Evolutionary conservation across 2,888 invertebrate genomes (phyloP), one percentile per base, ranked within the genome.

Genomic region (Leptopilina drosophilae): DNA sequence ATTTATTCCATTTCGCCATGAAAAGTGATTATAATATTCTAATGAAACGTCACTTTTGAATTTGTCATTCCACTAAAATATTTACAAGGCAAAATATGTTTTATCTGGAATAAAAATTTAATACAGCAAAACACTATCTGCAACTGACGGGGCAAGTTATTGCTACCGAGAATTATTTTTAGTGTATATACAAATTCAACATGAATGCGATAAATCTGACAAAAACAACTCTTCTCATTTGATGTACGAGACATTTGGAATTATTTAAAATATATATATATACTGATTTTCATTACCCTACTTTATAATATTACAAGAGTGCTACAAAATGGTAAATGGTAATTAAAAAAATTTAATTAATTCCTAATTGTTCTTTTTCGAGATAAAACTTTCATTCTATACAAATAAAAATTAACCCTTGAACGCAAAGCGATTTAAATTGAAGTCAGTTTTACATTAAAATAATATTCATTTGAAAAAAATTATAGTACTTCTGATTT

Each of bases 81-180:
- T 69, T 53, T 69, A 8, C 49, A 49, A 53, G 49, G 14, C 14
- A 26, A 20, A 53, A 69, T 69, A 69, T 53, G 49, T 69, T 69
- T 49, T 53, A 69, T 69, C 49, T 46, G 20, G 49, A 12, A 49
- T 46, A 69, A 69, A 53, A 69, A 49, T 69, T 69, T 26, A 69
- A 69, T 69, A 26, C 7, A 26, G 67, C 67, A 26, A 46, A 15
- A 33, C 67, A 15, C 46, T 49, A 46, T 49, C 67, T 69, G 67
- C 20, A 69, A 11, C 15, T 69, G 67, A 69, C 67, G 46, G 67
- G 67, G 3, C 11, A 69, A 53, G 67, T 69, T 69, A 69, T 69
- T 69, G 20, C 67, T 15, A 46, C 49, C 49, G 49, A 49, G 67
- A 49, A 69, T 69, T 69, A 69, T 69, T 69, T 69, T 46, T 53